phyloP scores from a whole-genome alignment of 2,888 invertebrate species.

The Platerodrilus igneus region DNA sequence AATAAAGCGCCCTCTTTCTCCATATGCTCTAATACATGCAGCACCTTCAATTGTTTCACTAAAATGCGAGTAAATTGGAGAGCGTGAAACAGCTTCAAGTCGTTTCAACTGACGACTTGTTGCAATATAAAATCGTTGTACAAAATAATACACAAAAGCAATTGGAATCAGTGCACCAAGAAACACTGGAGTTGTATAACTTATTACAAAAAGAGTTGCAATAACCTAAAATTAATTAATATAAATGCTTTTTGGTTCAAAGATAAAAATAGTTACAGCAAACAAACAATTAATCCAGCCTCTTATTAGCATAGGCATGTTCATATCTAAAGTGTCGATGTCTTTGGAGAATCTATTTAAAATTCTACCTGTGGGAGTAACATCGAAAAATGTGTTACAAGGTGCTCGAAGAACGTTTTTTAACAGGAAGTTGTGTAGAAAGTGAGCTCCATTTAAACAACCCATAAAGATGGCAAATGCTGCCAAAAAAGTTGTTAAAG shows the following conservation, averaged over 20 bases:
- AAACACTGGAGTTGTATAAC: slow-evolving; percentile 38
- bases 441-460: too few relatives aligned
- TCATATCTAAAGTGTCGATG: too few relatives aligned
- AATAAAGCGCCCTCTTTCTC: slow-evolving; percentile 50
- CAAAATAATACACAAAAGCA: slow-evolving; percentile 37
- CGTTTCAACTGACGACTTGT: slow-evolving; percentile 54
- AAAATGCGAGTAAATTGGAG: slow-evolving; percentile 56
- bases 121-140: slow-evolving; percentile 51
- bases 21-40: slow-evolving; percentile 50
- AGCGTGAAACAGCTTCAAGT: slow-evolving; percentile 51
- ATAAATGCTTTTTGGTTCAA: not conserved
- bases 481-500: too few relatives aligned
- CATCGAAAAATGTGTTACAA: too few relatives aligned
- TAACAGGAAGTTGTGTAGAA: too few relatives aligned
- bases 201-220: slow-evolving; percentile 27
- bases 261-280: too few relatives aligned
- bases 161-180: slow-evolving; percentile 39
- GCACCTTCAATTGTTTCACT: slow-evolving; percentile 48
- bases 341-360: too few relatives aligned
- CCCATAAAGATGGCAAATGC: too few relatives aligned
- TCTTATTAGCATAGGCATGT: too few relatives aligned
- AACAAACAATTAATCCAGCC: too few relatives aligned
- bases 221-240: slow-evolving; percentile 9
- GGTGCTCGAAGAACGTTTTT: too few relatives aligned
- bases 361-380: too few relatives aligned